Evolutionary conservation across 2,113 vertebrate genomes (phyloP).

Genomic region (Theristicus caerulescens): DNA sequence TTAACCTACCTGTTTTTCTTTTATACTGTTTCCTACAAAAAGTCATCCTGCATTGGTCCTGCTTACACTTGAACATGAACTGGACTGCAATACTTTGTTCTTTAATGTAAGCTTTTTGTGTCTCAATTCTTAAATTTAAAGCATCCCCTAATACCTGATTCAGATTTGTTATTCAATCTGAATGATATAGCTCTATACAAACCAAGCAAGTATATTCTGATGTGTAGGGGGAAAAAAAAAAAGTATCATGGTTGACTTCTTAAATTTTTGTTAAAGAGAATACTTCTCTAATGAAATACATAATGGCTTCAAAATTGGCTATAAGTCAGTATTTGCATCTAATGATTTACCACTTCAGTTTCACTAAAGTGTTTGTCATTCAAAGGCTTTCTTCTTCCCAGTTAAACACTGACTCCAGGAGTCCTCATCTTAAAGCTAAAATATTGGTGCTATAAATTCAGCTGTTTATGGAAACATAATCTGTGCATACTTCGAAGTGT

Average conservation of each 20-base stretch:
- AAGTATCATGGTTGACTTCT: background rate
- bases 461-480: constrained; percentile 50
- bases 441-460: constrained; percentile 68
- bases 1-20: constrained; percentile 64
- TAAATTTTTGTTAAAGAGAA: background rate
- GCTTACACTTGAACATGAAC: background rate
- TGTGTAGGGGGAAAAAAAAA: background rate
- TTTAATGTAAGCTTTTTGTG: constrained; percentile 56
- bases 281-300: background rate
- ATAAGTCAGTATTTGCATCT: constrained; percentile 10
- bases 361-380: background rate
- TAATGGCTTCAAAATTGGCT: constrained; percentile 10
- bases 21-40: constrained; percentile 33
- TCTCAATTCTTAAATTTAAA: background rate
- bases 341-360: constrained; percentile 10
- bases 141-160: background rate
- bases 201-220: constrained; percentile 4
- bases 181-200: constrained; percentile 24
- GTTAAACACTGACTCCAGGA: constrained; percentile 31
- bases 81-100: constrained; percentile 54
- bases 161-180: constrained; percentile 40
- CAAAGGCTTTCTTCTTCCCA: background rate
- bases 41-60: background rate
- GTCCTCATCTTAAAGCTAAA: constrained; percentile 42
- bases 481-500: constrained; percentile 51